Base-by-base conservation (phyloP, 2,888 invertebrate species). In the Idaea straminata region DNA sequence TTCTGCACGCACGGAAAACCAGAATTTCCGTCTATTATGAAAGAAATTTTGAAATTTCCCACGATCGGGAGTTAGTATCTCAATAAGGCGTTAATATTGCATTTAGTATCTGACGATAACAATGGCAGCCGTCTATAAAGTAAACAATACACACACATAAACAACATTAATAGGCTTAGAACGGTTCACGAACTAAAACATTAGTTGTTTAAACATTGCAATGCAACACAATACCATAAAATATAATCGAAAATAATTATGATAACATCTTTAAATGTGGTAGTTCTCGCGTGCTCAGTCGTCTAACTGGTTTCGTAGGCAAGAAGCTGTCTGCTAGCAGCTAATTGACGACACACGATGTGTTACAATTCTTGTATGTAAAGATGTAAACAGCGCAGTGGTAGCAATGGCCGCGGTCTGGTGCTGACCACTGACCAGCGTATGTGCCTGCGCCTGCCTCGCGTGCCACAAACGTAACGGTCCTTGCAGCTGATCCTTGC, bases 401-500 rank as follows among this genome's bases (percentile, higher is more conserved):
- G 65, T 64, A 47, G 62, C 57, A n/a, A n/a, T n/a, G 5, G 15
- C 58, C 59, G 16, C 59, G 59, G 13, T 34, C 34, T 5, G 15
- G 58, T 16, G 15, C 58, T 25, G 59, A 16, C 16, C 34, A 15
- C 59, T 25, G 13, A 13, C 25, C 59, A 58, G 34, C 34, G 59
- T 16, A 59, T 34, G 63, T 58, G 59, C 70, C 60, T 62, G 57
- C 69, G 64, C 69, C 67, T 64, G 61, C 61, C 57, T 88, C 86
- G 89, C 89, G 89, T 88, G 91, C 84, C 80, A 71, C 73, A 10
- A 71, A 74, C 72, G 75, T 89, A 91, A 90, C 89, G 89, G 87
- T 81, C 77, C 75, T 70, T 76, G 87, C 92, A 91, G 90, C 91
- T 91, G 91, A 91, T 85, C 80, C 81, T 76, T 67, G 67, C 77